These are phyloP conservation scores for Epizoanthus illoricatus DNA, from an alignment of 92 coral and sea anemone species.

Conservation along the genomic window DNA sequence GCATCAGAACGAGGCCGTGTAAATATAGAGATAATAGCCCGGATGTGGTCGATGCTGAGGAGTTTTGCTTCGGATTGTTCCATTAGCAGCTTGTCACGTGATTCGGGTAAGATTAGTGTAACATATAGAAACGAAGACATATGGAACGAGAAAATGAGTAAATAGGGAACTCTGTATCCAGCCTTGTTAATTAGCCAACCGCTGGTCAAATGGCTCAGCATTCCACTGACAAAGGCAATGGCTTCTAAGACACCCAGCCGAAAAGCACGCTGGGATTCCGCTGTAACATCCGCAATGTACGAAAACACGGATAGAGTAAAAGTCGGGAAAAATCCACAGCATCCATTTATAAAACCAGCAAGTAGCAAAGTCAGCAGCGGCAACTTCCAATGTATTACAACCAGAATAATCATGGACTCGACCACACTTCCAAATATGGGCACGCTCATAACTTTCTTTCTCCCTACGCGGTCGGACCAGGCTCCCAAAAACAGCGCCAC, in stretches of 20 bases:
- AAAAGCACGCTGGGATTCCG: constrained; percentile 93
- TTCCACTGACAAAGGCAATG: constrained; percentile 89
- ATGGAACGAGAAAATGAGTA: constrained; percentile 76
- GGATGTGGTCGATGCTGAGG: constrained; percentile 71
- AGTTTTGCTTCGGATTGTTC: constrained; percentile 58
- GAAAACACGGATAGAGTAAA: constrained; percentile 90
- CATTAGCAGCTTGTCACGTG: constrained; percentile 63
- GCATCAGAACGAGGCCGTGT: constrained; percentile 70
- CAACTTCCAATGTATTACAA: constrained; percentile 72
- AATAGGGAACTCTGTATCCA: constrained; percentile 86
- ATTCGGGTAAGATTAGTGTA: constrained; percentile 83
- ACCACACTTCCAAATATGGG: constrained; percentile 96
- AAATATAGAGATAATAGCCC: constrained; percentile 70
- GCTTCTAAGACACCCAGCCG: constrained; percentile 94
- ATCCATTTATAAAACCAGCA: constrained; percentile 85
- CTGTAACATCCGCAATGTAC: constrained; percentile 92
- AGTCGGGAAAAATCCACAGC: constrained; percentile 95
- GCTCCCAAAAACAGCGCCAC: constrained; percentile 94
- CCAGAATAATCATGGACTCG: constrained; percentile 77
- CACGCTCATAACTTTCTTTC: constrained; percentile 86
- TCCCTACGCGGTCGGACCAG: constrained; percentile 97
- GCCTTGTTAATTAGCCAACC: constrained; percentile 87
- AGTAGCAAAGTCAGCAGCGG: constrained; percentile 76
- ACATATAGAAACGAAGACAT: constrained; percentile 85
- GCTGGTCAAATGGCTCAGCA: constrained; percentile 93